These are phyloP conservation scores for Megalonaias nervosa DNA, from an alignment of 1,140 invertebrate genomes.

Conservation along the genomic window DNA sequence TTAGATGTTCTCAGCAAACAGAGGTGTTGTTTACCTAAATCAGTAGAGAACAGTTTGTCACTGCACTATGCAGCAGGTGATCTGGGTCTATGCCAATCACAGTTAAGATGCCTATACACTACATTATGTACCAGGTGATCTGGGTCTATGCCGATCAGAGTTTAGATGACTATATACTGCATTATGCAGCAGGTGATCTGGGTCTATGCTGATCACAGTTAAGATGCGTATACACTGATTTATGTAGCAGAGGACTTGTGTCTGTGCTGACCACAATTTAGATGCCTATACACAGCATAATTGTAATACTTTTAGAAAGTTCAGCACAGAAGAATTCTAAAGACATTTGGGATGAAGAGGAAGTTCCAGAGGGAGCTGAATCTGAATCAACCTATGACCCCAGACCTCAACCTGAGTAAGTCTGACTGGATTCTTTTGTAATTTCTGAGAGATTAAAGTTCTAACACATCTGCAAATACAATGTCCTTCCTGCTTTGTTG, in stretches of 20 bases:
- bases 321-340: slow-evolving; percentile 55
- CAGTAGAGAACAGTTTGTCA: too few species aligned
- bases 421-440: not conserved
- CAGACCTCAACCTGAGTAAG: slow-evolving; percentile 78
- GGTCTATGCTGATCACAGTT: not conserved
- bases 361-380: slow-evolving; percentile 72
- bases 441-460: not conserved
- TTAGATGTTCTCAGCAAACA: too few species aligned
- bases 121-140: not conserved
- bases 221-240: not conserved
- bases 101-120: not conserved
- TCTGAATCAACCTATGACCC: slow-evolving; percentile 76
- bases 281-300: not conserved
- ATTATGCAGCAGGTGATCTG: not conserved
- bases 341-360: slow-evolving; percentile 77
- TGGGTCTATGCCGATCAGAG: not conserved
- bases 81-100: not conserved
- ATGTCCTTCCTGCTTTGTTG: too few species aligned
- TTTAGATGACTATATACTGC: not conserved
- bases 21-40: too few species aligned
- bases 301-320: slow-evolving; percentile 10
- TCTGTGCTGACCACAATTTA: not conserved
- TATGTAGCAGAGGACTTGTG: not conserved
- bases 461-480: too few species aligned
- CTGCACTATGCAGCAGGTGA: not conserved